Base-by-base conservation (phyloP, 2,797 vertebrate genomes). In the Sternotherus odoratus region DNA sequence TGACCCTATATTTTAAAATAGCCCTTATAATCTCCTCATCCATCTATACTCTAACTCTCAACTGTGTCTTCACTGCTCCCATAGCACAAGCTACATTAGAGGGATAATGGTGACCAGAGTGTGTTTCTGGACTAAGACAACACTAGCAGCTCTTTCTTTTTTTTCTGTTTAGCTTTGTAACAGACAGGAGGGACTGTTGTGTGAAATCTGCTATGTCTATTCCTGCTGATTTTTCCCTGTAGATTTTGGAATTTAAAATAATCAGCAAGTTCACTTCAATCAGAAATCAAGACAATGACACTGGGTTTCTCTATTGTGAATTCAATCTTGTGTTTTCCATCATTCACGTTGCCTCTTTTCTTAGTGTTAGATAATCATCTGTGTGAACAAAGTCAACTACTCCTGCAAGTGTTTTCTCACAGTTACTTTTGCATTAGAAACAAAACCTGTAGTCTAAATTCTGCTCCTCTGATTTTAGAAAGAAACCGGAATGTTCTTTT, bases 331-430 rank as follows among this genome's bases (percentile, higher is more conserved):
- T 72, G 72, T 77, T 93, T 95, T 93, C 82, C 74, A 82, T 93
- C 83, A 46, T 93, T 95, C 63, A 49, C 30, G 39, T 77, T n/a
- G 69, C 72, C 90, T 96, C 79, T 83, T 92, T 95, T 82, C 77
- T 49, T 49, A 49, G 13, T 49, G 48, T 49, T 43, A 89, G 93
- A 82, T 93, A 7, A 43, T 78, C 66, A 91, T 95, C 89, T 93
- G 51, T 51, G 8, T 51, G 51, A 21, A 51, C 51, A 51, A 88
- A 88, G 39, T 69, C 28, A 30, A 66, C 77, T 80, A 3, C 79
- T 93, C 53, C 92, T 88, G 92, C 77, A 90, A 94, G 79, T 82
- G 69, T 49, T 95, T 95, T 89, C 90, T 95, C 88, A 91, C 77
- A 89, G 88, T 36, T 91, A 79, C 69, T 89, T 89, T 86, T 51